Evolutionary conservation across 1,140 invertebrate species (phyloP).

Genomic region (Meloidogyne floridensis): DNA sequence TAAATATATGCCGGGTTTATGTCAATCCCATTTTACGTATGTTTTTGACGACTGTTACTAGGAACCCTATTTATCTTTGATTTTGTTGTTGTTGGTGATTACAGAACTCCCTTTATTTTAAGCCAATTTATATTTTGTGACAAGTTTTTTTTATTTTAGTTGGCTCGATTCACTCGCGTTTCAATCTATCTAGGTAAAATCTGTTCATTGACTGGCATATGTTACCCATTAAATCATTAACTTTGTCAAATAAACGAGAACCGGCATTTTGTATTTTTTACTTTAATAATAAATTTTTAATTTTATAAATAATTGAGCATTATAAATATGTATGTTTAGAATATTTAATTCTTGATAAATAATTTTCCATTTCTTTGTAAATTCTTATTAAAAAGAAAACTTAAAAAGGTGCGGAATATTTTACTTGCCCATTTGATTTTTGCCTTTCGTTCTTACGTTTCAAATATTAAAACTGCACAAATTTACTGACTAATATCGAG

Average conservation of each 20-base stretch:
- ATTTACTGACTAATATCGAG: neutral
- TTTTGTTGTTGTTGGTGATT: neutral
- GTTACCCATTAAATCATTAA: conserved; percentile 28
- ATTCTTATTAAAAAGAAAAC: too few relatives aligned
- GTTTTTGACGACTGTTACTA: too few relatives aligned
- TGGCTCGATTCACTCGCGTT: conserved; percentile 45
- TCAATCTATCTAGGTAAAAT: conserved; percentile 35
- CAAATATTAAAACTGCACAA: neutral
- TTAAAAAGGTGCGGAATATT: too few relatives aligned
- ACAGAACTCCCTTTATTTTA: neutral
- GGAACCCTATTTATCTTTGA: too few relatives aligned
- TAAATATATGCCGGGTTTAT: too few relatives aligned
- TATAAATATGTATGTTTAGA: too few relatives aligned
- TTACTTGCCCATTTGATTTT: neutral
- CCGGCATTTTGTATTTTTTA: neutral
- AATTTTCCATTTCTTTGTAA: too few relatives aligned
- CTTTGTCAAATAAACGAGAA: neutral
- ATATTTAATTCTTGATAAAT: too few relatives aligned
- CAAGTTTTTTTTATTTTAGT: conserved; percentile 3
- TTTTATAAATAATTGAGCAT: too few relatives aligned
- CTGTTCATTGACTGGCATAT: conserved; percentile 38
- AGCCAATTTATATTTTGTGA: neutral
- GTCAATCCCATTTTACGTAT: too few relatives aligned
- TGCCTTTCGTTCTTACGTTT: neutral
- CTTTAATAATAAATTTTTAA: neutral